Percentiles rank a stretch among this genome's conserved stretches.
Conservation (phyloP, 2,888 invertebrate genomes). For the Acronicta psi region DNA sequence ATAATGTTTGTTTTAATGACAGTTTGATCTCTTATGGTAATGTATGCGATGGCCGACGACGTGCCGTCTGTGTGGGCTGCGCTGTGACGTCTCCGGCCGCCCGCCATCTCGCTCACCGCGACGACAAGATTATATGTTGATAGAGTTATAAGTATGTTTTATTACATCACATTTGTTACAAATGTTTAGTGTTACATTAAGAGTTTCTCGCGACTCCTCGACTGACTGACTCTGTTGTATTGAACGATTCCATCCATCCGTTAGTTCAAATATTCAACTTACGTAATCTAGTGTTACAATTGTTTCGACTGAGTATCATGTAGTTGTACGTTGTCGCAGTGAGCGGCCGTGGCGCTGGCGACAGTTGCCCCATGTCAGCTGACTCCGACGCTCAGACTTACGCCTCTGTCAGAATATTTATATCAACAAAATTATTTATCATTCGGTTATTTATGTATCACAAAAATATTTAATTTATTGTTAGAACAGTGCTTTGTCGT, state of each 20-base stretch:
- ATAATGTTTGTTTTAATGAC: constrained; percentile 84
- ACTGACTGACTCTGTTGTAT: constrained; percentile 55
- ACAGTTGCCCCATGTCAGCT: constrained; percentile 56
- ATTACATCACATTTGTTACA: constrained; percentile 50
- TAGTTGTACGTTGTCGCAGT: constrained; percentile 19
- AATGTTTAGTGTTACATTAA: constrained; percentile 53
- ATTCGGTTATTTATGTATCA: constrained; percentile 78
- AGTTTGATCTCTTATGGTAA: constrained; percentile 88
- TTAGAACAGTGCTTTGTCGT: constrained; percentile 70
- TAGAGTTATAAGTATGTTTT: constrained; percentile 44
- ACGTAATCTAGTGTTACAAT: constrained; percentile 43
- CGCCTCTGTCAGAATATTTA: constrained; percentile 62
- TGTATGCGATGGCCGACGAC: constrained; percentile 70
- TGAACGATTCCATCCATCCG: constrained; percentile 54
- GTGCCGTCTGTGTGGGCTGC: constrained; percentile 65
- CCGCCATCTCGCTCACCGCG: constrained; percentile 48
- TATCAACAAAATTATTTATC: constrained; percentile 73
- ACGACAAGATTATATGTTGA: constrained; percentile 20
- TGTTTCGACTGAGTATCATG: constrained; percentile 22
- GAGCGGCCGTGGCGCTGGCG: constrained; percentile 35
- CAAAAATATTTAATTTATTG: constrained; percentile 72
- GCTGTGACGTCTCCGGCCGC: constrained; percentile 40
- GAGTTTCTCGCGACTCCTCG: constrained; percentile 42
- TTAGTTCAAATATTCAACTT: constrained; percentile 53
- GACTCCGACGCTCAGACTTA: constrained; percentile 63